These are phyloP conservation scores for Myripristis murdjan DNA, from an alignment of 2,797 vertebrate genomes.

Conservation along the genomic window DNA sequence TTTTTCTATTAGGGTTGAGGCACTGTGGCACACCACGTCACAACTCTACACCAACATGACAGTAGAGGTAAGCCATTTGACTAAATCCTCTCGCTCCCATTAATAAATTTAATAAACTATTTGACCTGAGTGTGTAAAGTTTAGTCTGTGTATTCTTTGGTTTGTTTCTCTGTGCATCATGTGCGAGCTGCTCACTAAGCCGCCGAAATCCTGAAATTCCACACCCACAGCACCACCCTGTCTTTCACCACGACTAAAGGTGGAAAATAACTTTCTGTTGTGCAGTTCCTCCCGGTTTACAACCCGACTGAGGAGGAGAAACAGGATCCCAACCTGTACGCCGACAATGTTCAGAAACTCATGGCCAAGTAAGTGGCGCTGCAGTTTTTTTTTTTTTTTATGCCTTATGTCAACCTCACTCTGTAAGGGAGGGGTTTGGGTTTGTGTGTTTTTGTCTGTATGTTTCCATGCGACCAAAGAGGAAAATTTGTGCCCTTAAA, in stretches of 20 bases:
- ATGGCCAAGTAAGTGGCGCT: constrained; percentile 89
- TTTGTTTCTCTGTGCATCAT: not conserved
- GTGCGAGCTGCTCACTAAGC: not conserved
- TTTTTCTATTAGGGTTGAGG: constrained; percentile 75
- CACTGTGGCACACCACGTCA: constrained; percentile 89
- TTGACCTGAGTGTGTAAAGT: no score
- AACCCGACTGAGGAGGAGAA: constrained; percentile 88
- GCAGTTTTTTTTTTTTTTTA: not conserved
- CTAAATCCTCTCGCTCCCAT: not conserved
- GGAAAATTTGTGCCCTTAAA: no score
- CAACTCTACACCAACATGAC: constrained; percentile 90
- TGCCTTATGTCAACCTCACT: not conserved
- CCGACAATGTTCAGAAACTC: constrained; percentile 91
- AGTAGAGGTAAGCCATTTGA: constrained; percentile 84
- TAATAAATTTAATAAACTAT: no score
- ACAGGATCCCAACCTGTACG: constrained; percentile 88
- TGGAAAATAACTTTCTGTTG: not conserved
- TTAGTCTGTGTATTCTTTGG: no score
- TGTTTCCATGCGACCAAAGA: no score
- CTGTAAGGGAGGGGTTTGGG: no score
- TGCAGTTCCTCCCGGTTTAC: constrained; percentile 93
- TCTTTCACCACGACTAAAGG: not conserved
- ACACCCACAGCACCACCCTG: no score
- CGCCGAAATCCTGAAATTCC: not conserved
- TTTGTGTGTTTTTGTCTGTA: no score